Evolutionary conservation across 2,888 invertebrate genomes (phyloP).

Genomic region (Campoletis raptor): DNA sequence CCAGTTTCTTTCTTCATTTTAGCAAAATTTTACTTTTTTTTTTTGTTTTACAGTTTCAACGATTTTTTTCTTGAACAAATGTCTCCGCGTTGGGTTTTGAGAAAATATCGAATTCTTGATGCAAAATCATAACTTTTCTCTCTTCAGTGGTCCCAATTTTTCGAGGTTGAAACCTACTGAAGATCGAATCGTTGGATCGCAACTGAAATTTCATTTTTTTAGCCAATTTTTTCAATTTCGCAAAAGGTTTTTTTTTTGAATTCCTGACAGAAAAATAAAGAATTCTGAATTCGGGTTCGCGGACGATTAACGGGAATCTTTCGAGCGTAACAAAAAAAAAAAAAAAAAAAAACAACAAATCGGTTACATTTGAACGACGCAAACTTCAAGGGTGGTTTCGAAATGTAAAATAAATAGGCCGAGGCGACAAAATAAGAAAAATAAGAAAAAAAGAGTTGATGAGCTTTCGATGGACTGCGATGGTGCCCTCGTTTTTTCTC

Average conservation of each 20-base stretch:
- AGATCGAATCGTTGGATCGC: not conserved
- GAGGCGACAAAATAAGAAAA: not conserved
- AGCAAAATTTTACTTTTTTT: not conserved
- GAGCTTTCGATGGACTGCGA: constrained; percentile 41
- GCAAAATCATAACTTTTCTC: not conserved
- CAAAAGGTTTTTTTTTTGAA: not conserved
- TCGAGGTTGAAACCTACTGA: not conserved
- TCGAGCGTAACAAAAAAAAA: not conserved
- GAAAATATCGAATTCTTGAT: not conserved
- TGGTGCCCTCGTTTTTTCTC: constrained; percentile 33
- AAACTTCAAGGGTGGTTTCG: not conserved
- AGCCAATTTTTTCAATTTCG: not conserved
- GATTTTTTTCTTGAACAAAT: not conserved
- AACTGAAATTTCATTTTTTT: not conserved
- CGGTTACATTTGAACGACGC: not conserved
- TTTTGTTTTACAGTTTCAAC: not conserved
- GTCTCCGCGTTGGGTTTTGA: too few species aligned
- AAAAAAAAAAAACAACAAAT: too few species aligned
- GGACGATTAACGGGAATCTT: not conserved
- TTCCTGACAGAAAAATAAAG: not conserved
- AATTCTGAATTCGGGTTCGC: too few species aligned
- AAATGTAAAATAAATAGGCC: constrained; percentile 11
- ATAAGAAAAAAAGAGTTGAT: constrained; percentile 18
- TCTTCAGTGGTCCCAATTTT: not conserved
- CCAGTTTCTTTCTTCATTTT: not conserved